Conservation (phyloP, 2,797 vertebrate species). For the Carapus acus region DNA sequence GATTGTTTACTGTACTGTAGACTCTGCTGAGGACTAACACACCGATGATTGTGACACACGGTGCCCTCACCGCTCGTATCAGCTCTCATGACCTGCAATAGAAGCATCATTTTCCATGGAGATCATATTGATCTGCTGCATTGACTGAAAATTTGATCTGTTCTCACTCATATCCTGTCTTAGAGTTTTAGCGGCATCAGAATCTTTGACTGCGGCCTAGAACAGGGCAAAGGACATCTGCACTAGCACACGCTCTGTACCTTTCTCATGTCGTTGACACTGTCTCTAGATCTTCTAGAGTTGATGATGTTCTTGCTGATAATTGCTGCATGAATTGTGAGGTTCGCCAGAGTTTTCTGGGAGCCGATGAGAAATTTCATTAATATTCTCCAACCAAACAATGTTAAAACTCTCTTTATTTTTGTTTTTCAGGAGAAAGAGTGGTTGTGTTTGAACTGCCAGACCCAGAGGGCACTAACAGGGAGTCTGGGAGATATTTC, state of each 20-base stretch:
- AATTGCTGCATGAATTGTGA: not conserved
- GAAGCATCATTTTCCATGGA: constrained; percentile 37
- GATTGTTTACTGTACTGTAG: constrained; percentile 50
- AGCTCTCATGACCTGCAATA: constrained; percentile 45
- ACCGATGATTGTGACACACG: constrained; percentile 40
- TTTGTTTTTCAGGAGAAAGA: constrained; percentile 88
- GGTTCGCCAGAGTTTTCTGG: constrained; percentile 1
- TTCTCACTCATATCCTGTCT: constrained; percentile 44
- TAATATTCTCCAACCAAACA: constrained; percentile 7
- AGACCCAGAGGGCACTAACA: constrained; percentile 94
- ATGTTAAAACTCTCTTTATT: constrained; percentile 40
- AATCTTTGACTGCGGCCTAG: constrained; percentile 26
- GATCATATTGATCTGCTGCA: constrained; percentile 44
- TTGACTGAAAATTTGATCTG: constrained; percentile 55
- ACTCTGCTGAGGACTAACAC: constrained; percentile 27
- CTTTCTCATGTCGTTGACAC: too few species aligned
- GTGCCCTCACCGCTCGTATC: constrained; percentile 32
- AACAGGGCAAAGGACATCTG: constrained; percentile 11
- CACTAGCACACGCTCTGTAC: constrained; percentile 28
- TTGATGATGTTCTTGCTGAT: constrained; percentile 5
- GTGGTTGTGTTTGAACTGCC: constrained; percentile 99
- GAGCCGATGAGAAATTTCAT: not conserved
- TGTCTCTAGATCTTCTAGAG: too few species aligned
- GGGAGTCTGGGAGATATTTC: constrained; percentile 87
- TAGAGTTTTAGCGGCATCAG: constrained; percentile 31